Percentiles rank a stretch among this genome's conserved stretches.
Conservation (phyloP, 2,888 invertebrate genomes). For the Pseudococcus jackbeardsleyi region DNA sequence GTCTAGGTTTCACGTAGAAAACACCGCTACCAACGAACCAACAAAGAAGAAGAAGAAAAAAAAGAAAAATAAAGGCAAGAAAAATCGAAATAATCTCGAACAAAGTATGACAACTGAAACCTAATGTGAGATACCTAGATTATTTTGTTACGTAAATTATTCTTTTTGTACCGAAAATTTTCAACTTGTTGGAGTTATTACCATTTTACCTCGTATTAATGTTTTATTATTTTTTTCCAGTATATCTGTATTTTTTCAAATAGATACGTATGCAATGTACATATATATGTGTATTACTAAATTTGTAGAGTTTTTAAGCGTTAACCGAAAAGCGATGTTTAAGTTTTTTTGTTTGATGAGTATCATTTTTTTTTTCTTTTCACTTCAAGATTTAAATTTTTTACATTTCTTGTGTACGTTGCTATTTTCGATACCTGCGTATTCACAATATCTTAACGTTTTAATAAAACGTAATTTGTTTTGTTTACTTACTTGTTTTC, state of each 20-base stretch:
- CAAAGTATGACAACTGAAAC: background rate
- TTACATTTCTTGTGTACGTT: background rate
- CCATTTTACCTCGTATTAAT: background rate
- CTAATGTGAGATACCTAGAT: background rate
- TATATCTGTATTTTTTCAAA: background rate
- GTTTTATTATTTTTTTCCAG: background rate
- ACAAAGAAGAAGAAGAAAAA: conserved; percentile 30
- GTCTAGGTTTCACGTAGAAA: background rate
- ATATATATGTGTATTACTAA: background rate
- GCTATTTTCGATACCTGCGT: background rate
- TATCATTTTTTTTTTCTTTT: background rate
- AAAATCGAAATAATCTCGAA: background rate
- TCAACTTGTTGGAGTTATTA: background rate
- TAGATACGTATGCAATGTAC: background rate
- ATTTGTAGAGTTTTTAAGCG: background rate
- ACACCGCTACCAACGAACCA: background rate
- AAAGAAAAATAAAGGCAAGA: conserved; percentile 14
- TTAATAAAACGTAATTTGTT: conserved; percentile 6
- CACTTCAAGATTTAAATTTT: background rate
- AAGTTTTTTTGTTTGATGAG: background rate
- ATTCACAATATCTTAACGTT: background rate
- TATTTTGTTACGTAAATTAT: background rate
- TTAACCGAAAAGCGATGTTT: background rate
- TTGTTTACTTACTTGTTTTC: background rate
- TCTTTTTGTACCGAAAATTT: background rate